These are phyloP conservation scores for Microcebus jonahi DNA, from an alignment of 2,113 vertebrate genomes.

Conservation along the genomic window DNA sequence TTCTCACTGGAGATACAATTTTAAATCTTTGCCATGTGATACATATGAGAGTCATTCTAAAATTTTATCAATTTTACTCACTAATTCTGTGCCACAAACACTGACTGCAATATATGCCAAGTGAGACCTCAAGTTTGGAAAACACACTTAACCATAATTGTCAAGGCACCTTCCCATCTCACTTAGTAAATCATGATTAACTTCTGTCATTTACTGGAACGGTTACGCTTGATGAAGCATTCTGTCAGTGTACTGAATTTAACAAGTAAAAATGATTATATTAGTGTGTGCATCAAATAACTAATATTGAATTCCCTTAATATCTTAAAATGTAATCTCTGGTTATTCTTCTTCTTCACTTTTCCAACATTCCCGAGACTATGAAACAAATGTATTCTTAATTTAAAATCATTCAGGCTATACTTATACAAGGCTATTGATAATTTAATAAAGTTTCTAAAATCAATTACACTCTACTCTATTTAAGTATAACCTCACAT, in stretches of 20 bases:
- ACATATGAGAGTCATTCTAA: neutral
- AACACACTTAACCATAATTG: neutral
- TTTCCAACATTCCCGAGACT: neutral
- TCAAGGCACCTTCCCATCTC: neutral
- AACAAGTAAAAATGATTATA: neutral
- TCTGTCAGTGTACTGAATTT: neutral
- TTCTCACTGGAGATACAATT: neutral
- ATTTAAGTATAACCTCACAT: slow-evolving; percentile 64
- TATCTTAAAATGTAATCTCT: neutral
- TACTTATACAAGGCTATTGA: slow-evolving; percentile 60
- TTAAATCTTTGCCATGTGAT: neutral
- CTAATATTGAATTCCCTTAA: neutral
- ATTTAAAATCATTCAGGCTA: slow-evolving; percentile 28
- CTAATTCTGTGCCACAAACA: neutral
- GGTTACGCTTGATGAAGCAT: neutral
- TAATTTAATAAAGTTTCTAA: slow-evolving; percentile 79
- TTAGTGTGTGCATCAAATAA: neutral
- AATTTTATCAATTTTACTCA: neutral
- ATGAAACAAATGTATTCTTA: slow-evolving; percentile 16
- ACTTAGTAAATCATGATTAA: neutral
- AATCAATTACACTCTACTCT: slow-evolving; percentile 74
- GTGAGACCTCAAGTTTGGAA: neutral
- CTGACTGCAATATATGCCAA: neutral
- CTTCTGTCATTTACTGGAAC: neutral
- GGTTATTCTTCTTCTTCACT: neutral